phyloP scores from a whole-genome alignment of 2,113 vertebrate genomes.

The Gopherus flavomarginatus region DNA sequence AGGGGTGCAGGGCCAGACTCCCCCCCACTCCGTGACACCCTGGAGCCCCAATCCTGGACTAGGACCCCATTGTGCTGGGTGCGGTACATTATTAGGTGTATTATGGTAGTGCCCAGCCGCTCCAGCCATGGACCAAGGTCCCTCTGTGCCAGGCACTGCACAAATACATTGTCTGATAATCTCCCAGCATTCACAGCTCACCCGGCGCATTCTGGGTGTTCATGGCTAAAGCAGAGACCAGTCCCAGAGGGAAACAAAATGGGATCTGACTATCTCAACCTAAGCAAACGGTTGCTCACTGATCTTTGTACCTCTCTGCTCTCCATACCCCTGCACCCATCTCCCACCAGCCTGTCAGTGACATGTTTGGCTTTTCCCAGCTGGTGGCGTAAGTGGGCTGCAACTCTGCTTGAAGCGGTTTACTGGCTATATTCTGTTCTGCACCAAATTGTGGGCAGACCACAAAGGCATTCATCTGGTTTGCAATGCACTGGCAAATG shows the following conservation, averaged over 20 bases:
- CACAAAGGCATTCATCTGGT: not conserved
- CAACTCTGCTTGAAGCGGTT: not conserved
- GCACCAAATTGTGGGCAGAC: not conserved
- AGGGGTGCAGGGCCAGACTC: too few species aligned
- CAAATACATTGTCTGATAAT: not conserved
- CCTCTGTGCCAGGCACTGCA: not conserved
- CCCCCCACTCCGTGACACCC: too few species aligned
- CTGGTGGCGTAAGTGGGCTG: not conserved
- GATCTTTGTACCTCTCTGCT: not conserved
- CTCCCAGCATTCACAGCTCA: not conserved
- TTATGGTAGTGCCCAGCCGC: too few species aligned
- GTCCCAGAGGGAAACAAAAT: not conserved
- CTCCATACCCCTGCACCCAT: not conserved
- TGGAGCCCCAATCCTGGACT: not conserved
- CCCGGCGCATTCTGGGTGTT: not conserved
- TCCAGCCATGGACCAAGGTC: too few species aligned
- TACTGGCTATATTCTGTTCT: not conserved
- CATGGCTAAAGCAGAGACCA: not conserved
- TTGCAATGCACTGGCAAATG: not conserved
- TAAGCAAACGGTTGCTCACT: too few species aligned
- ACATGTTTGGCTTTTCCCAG: not conserved
- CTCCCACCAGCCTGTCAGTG: not conserved
- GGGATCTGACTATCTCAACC: not conserved
- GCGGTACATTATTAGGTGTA: not conserved
- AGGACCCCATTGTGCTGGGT: not conserved